Evolutionary conservation across 2,888 invertebrate genomes (phyloP).

Genomic region (Nymphalis urticae): DNA sequence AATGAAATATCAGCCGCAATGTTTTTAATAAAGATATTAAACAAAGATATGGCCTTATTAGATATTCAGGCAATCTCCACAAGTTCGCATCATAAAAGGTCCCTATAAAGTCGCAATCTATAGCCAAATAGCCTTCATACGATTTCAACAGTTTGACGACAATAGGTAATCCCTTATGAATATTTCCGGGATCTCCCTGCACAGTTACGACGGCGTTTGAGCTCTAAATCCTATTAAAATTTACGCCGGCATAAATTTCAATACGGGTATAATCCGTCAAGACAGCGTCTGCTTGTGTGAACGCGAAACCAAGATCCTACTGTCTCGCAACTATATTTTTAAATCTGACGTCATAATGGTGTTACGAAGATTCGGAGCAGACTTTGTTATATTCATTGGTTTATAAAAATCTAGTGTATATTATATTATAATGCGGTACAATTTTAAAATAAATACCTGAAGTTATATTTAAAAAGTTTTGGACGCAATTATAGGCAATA

Average conservation of each 20-base stretch:
- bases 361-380: too few relatives aligned
- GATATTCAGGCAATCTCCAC: background rate
- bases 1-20: background rate
- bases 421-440: too few relatives aligned
- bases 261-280: slow-evolving; percentile 28
- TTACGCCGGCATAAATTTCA: slow-evolving; percentile 31
- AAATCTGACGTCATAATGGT: background rate
- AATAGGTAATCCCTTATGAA: slow-evolving; percentile 28
- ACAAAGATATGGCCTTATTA: background rate
- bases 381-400: too few relatives aligned
- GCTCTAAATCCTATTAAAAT: slow-evolving; percentile 35
- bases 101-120: background rate
- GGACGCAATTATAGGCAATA: too few relatives aligned
- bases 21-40: too few relatives aligned
- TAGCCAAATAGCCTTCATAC: slow-evolving; percentile 11
- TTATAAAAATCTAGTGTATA: too few relatives aligned
- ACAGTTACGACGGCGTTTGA: slow-evolving; percentile 11
- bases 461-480: too few relatives aligned
- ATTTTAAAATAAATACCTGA: too few relatives aligned
- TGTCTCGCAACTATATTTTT: background rate
- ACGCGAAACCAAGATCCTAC: slow-evolving; percentile 1
- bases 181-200: slow-evolving; percentile 16
- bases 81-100: background rate
- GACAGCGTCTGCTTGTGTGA: slow-evolving; percentile 7
- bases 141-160: slow-evolving; percentile 9